These are phyloP conservation scores for Andrena camellia DNA, from an alignment of 2,888 invertebrate genomes.

Conservation along the genomic window DNA sequence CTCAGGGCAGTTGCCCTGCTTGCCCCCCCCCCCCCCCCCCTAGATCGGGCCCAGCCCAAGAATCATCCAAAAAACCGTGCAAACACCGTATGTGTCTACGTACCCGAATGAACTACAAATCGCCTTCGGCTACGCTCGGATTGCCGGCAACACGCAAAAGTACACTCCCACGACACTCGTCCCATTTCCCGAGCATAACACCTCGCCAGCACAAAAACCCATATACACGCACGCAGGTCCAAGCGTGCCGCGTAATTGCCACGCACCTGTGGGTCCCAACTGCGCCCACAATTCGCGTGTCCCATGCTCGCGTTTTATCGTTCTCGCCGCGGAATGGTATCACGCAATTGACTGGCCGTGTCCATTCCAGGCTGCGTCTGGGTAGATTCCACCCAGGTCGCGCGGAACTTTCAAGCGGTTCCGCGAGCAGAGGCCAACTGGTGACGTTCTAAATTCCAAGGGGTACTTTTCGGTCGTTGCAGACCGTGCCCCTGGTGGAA, in stretches of 20 bases:
- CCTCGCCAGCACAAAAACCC: not conserved
- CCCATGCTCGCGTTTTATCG: slow-evolving; percentile 25
- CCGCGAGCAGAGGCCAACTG: not conserved
- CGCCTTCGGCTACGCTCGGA: not conserved
- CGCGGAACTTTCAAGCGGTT: not conserved
- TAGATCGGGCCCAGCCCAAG: too few relatives aligned
- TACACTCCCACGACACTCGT: not conserved
- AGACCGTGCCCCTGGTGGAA: not conserved
- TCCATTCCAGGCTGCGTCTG: slow-evolving; percentile 21
- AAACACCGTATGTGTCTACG: not conserved
- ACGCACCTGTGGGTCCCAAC: slow-evolving; percentile 40
- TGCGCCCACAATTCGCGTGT: slow-evolving; percentile 72
- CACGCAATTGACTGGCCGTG: slow-evolving; percentile 54
- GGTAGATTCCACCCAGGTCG: slow-evolving; percentile 14
- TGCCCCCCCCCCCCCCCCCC: too few relatives aligned
- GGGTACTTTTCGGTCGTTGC: not conserved
- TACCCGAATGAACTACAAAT: not conserved
- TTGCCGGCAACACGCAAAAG: not conserved
- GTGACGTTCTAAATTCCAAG: not conserved
- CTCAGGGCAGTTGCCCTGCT: too few relatives aligned
- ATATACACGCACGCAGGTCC: not conserved
- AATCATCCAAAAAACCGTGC: not conserved
- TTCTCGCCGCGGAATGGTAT: slow-evolving; percentile 26
- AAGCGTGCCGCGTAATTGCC: not conserved
- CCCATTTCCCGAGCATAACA: slow-evolving; percentile 2